These are phyloP conservation scores for Drosophila elegans DNA, from an alignment of 1,140 invertebrate species.

Conservation along the genomic window DNA sequence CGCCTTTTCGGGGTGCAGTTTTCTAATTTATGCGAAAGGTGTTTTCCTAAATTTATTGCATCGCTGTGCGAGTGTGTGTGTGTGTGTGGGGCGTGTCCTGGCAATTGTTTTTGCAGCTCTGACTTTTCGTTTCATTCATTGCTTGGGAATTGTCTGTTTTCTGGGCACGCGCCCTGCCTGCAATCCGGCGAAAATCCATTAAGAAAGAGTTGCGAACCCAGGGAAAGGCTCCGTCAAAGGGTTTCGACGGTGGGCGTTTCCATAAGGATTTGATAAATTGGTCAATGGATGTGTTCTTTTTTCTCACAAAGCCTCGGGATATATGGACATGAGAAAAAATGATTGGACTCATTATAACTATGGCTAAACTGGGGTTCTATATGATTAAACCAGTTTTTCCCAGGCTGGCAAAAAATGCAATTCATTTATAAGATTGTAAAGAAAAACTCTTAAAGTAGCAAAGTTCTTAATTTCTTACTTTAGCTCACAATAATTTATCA, in stretches of 20 bases:
- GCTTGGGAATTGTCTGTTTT: slow-evolving; percentile 35
- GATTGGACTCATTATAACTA: background rate
- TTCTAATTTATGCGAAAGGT: slow-evolving; percentile 83
- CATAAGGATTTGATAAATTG: slow-evolving; percentile 66
- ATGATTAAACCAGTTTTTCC: background rate
- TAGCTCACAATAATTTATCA: too few species aligned
- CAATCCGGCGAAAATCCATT: slow-evolving; percentile 50
- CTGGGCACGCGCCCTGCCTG: slow-evolving; percentile 65
- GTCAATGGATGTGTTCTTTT: slow-evolving; percentile 11
- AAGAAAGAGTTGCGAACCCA: slow-evolving; percentile 40
- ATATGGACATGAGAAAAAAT: slow-evolving; percentile 28
- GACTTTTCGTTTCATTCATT: slow-evolving; percentile 37
- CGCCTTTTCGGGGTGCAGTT: slow-evolving; percentile 35
- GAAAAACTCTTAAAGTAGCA: too few species aligned
- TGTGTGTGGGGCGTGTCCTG: slow-evolving; percentile 60
- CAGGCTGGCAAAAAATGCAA: background rate
- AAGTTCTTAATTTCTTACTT: too few species aligned
- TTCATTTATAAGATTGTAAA: too few species aligned
- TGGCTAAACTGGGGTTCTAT: background rate
- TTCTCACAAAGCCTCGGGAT: slow-evolving; percentile 30
- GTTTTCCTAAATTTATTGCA: slow-evolving; percentile 75
- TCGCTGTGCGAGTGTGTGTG: slow-evolving; percentile 10
- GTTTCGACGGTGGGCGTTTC: slow-evolving; percentile 62
- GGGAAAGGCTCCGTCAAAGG: slow-evolving; percentile 33
- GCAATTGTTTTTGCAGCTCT: slow-evolving; percentile 68